phyloP scores from a whole-genome alignment of 1,140 invertebrate species.

The Eumeta japonica region DNA sequence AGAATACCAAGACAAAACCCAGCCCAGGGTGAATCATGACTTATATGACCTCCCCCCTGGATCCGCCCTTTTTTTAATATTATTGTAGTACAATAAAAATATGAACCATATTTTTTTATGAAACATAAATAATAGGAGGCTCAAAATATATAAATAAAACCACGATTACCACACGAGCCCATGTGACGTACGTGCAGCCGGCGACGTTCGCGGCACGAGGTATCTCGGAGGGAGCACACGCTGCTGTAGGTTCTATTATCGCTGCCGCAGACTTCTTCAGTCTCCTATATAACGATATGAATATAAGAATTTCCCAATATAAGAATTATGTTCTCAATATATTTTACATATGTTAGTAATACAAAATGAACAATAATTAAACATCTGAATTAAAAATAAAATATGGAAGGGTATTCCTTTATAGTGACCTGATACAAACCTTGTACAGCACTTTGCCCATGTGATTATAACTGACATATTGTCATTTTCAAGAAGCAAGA shows the following conservation, averaged over 20 bases:
- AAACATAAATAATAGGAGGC: neutral
- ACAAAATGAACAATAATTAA: neutral
- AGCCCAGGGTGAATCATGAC: too few relatives aligned
- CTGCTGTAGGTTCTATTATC: constrained; percentile 86
- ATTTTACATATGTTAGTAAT: neutral
- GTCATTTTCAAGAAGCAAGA: too few relatives aligned
- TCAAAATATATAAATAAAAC: neutral
- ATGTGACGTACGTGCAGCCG: constrained; percentile 66
- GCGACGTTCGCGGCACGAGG: constrained; percentile 70
- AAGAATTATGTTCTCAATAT: too few relatives aligned
- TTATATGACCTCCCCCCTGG: too few relatives aligned
- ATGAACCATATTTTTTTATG: neutral
- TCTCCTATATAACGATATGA: constrained; percentile 39
- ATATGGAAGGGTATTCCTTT: neutral
- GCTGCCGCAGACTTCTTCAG: constrained; percentile 73
- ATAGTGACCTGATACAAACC: too few relatives aligned
- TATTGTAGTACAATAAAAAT: too few relatives aligned
- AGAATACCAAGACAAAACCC: too few relatives aligned
- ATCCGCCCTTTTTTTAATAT: too few relatives aligned
- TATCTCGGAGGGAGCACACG: constrained; percentile 79
- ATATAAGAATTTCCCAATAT: too few relatives aligned
- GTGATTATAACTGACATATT: too few relatives aligned
- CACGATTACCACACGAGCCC: constrained; percentile 77
- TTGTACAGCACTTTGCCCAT: too few relatives aligned
- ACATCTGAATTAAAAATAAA: neutral